phyloP scores from a whole-genome alignment of 2,113 vertebrate species.

The Daphoenositta chrysoptera region DNA sequence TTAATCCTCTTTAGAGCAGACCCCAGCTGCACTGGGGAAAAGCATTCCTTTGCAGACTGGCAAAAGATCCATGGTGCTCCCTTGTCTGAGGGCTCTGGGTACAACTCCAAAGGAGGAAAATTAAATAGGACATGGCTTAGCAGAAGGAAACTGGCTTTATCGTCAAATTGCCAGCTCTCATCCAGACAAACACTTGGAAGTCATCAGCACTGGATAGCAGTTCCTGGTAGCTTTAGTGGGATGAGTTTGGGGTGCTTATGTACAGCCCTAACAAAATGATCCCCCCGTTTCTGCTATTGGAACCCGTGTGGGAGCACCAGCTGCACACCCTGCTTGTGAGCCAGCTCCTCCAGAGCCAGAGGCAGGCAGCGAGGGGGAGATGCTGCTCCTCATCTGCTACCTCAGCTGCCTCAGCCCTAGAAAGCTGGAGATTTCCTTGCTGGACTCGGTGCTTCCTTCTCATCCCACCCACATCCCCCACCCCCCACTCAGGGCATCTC shows the following conservation, averaged over 20 bases:
- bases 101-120: not conserved
- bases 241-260: not conserved
- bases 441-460: not conserved
- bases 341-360: not conserved
- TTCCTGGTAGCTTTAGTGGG: not conserved
- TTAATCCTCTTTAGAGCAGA: constrained; percentile 29
- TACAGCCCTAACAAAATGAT: not conserved
- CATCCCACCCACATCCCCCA: not conserved
- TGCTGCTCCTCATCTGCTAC: not conserved
- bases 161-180: not conserved
- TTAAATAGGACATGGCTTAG: not conserved
- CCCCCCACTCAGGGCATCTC: not conserved
- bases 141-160: not conserved
- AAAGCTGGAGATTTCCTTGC: not conserved
- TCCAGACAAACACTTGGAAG: not conserved
- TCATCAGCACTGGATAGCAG: not conserved
- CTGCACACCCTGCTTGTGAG: not conserved
- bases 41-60: constrained; percentile 28
- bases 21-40: constrained; percentile 6
- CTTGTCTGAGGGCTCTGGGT: not conserved
- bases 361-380: not conserved
- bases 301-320: not conserved
- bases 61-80: not conserved
- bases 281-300: not conserved
- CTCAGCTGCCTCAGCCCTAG: not conserved